phyloP scores from a whole-genome alignment of 2,888 invertebrate species.

The Iphiclides podalirius region DNA sequence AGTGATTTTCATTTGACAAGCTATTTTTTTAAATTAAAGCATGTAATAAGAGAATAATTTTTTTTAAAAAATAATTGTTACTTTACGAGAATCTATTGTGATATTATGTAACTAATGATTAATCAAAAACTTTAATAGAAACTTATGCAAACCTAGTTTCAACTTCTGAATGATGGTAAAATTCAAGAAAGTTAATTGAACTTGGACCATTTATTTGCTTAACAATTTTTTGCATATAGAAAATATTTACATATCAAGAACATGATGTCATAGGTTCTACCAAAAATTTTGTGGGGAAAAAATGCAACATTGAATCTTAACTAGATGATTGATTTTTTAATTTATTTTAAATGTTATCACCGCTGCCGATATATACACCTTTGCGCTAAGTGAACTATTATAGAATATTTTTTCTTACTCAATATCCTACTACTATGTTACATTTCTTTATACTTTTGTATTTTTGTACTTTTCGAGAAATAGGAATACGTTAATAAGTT shows the following conservation, averaged over 20 bases:
- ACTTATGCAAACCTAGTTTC: too few species aligned
- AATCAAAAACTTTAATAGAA: neutral
- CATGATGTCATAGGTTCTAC: neutral
- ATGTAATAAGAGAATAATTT: too few species aligned
- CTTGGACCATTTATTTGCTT: neutral
- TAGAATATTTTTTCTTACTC: too few species aligned
- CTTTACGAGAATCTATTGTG: slow-evolving; percentile 23
- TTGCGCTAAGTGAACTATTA: too few species aligned
- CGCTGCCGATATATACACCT: neutral
- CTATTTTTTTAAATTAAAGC: too few species aligned
- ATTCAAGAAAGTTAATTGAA: neutral
- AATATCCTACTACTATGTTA: too few species aligned
- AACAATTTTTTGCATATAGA: neutral
- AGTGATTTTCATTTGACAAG: neutral
- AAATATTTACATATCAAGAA: too few species aligned
- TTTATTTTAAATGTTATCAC: neutral
- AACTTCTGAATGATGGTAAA: too few species aligned
- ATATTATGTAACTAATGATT: slow-evolving; percentile 33
- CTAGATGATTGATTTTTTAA: slow-evolving; percentile 1
- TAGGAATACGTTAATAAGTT: neutral
- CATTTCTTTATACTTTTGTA: slow-evolving; percentile 9
- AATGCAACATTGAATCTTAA: neutral
- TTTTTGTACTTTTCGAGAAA: slow-evolving; percentile 11
- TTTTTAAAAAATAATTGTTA: too few species aligned
- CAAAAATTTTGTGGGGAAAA: neutral